A percentile compares a stretch with the other conserved stretches of the same genome.
Evolutionary conservation across 2,888 invertebrate species (phyloP).

Genomic region (Xanthorhoe spadicearia): DNA sequence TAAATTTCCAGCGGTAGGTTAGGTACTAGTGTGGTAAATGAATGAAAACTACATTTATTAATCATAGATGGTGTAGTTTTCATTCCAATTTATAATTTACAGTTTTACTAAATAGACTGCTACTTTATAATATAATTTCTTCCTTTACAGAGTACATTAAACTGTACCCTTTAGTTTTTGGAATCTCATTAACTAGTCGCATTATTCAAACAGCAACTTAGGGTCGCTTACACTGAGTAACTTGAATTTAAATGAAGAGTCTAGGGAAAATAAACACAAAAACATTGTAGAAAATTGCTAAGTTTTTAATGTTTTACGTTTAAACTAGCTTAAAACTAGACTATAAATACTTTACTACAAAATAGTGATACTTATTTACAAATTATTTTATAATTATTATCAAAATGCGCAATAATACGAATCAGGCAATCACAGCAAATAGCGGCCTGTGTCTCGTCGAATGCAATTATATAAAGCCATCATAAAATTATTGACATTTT

Average conservation of each 20-base stretch:
- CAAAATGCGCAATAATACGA: constrained; percentile 1
- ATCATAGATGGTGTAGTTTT: too few relatives aligned
- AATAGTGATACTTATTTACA: not conserved
- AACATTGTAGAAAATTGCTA: not conserved
- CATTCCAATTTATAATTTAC: too few relatives aligned
- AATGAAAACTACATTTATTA: too few relatives aligned
- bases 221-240: not conserved
- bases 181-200: not conserved
- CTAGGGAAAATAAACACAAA: not conserved
- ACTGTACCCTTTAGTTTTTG: not conserved
- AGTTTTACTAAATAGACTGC: not conserved
- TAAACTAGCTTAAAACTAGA: not conserved
- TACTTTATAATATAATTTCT: not conserved
- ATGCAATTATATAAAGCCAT: constrained; percentile 4
- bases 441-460: not conserved
- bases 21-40: too few relatives aligned
- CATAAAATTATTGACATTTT: constrained; percentile 9
- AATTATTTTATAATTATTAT: not conserved
- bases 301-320: not conserved
- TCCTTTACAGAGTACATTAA: not conserved
- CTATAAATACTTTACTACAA: not conserved
- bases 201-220: not conserved
- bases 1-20: too few relatives aligned
- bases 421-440: not conserved
- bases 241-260: not conserved